These are phyloP conservation scores for Steinernema hermaphroditum DNA, from an alignment of 2,888 invertebrate genomes.

Conservation along the genomic window DNA sequence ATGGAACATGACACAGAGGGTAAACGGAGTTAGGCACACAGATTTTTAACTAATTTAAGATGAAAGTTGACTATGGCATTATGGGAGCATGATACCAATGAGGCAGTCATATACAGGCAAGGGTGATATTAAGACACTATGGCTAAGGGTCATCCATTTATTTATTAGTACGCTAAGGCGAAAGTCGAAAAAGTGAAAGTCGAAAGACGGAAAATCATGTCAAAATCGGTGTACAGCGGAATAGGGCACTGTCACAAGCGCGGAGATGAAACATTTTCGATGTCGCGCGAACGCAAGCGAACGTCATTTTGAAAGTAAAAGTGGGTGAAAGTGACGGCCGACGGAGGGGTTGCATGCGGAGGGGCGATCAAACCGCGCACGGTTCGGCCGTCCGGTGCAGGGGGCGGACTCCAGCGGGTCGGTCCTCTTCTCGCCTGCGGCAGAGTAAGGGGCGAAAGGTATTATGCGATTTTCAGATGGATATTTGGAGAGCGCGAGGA, in stretches of 20 bases:
- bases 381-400: background rate
- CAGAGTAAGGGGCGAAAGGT: constrained; percentile 17
- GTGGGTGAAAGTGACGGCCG: constrained; percentile 25
- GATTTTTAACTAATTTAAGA: no score
- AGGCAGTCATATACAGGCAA: no score
- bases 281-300: constrained; percentile 27
- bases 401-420: background rate
- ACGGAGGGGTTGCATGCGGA: constrained; percentile 25
- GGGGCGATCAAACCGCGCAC: background rate
- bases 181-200: no score
- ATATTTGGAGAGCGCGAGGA: constrained; percentile 20
- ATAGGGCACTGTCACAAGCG: constrained; percentile 1
- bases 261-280: constrained; percentile 14
- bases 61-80: no score
- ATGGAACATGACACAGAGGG: no score
- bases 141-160: no score
- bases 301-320: constrained; percentile 31
- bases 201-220: no score
- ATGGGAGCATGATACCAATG: no score
- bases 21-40: no score
- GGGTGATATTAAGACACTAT: no score
- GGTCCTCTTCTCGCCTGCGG: constrained; percentile 14
- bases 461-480: constrained; percentile 26
- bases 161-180: no score
- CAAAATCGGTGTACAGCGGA: no score